These are phyloP conservation scores for Drosophila tani DNA, from an alignment of 1,140 invertebrate genomes.

Conservation along the genomic window DNA sequence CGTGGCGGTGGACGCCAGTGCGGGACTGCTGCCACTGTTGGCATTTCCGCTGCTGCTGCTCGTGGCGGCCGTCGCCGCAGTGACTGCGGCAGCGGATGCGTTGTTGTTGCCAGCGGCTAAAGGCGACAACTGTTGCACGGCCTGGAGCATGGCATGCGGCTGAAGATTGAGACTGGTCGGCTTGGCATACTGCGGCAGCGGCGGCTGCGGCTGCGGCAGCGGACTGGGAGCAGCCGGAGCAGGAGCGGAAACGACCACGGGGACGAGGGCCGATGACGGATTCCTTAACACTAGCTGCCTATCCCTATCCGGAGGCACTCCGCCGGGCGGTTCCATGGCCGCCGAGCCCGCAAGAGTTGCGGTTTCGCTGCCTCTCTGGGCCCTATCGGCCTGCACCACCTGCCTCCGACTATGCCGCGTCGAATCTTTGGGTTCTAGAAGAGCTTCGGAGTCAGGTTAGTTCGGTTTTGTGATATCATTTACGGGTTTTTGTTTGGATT, in stretches of 20 bases:
- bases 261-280: constrained; percentile 32
- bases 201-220: background rate
- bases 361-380: constrained; percentile 21
- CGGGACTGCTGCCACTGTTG: constrained; percentile 52
- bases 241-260: constrained; percentile 23
- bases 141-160: constrained; percentile 21
- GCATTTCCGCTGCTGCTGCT: constrained; percentile 38
- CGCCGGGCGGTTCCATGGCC: constrained; percentile 79
- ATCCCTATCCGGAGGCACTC: constrained; percentile 67
- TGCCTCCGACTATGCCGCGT: constrained; percentile 7
- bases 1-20: constrained; percentile 65
- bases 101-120: constrained; percentile 37
- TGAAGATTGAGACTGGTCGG: constrained; percentile 52
- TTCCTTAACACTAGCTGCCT: constrained; percentile 59
- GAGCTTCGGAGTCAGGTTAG: constrained; percentile 10
- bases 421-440: constrained; percentile 1
- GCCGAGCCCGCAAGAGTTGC: constrained; percentile 13
- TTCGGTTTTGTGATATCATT: constrained; percentile 15
- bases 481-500: constrained; percentile 2
- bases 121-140: constrained; percentile 45
- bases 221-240: constrained; percentile 9
- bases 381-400: constrained; percentile 13
- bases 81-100: background rate
- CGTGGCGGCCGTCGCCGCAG: constrained; percentile 11
- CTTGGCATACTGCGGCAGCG: constrained; percentile 25